Base-by-base conservation (phyloP, 2,888 invertebrate species). In the Phymatocera aterrima region DNA sequence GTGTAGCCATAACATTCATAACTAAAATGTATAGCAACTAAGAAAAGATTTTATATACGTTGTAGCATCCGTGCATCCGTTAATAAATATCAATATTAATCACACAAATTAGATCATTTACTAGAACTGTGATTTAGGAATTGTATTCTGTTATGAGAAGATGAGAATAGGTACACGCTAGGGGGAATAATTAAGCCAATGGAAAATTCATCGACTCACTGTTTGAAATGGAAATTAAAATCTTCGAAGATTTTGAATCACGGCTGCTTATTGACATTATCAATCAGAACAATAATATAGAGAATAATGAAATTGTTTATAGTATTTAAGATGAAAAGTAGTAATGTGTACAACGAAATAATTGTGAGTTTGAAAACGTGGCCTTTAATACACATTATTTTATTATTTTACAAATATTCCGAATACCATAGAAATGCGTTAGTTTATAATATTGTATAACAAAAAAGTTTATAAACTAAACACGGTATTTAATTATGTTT, bases 331-430 rank as follows among this genome's bases (percentile, higher is more conserved):
- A 57, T 57, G 12, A 24, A n/a, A n/a, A 57, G 57, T 57, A 57
- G 15, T 51, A 51, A 57, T 28, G 28, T 57, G 15, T 28, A 57
- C 57, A 10, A 51, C 12, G 31, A 31, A 28, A 28, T 4, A 3
- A 51, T 31, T 43, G 31, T 51, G 18, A 51, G 24, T 72, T 72
- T 48, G 5, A 31, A 60, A 51, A n/a, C n/a, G 48, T 72, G 12
- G 48, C 34, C 5, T 72, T 72, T 72, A 72, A 37, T 72, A 72
- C n/a, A 72, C 31, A 72, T 51, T 72, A 72, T 72, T 51, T 51
- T 37, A 72, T 51, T 72, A 72, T 72, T 51, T 51, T 37, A 72
- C 72, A 72, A 72, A 31, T 72, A 48, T 34, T 72, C 34, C 51
- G n/a, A n/a, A 72, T 51, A 72, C 72, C 21, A 34, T 34, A 72